Conservation (phyloP, 2,888 invertebrate genomes). For the Hololepta plana region DNA sequence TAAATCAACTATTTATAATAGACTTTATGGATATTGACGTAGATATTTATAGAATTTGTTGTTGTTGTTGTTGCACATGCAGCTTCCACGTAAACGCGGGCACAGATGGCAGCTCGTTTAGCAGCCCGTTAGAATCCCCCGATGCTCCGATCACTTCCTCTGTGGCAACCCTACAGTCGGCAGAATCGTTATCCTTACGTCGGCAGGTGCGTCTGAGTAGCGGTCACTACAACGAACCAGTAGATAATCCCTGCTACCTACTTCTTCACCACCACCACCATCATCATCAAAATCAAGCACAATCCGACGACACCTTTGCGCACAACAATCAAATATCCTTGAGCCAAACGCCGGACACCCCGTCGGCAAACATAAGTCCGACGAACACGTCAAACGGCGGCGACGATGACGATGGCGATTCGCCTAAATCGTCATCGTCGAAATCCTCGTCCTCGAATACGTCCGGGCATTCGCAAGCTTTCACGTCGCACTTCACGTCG, state of each 20-base stretch:
- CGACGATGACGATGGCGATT: no score
- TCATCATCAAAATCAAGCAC: slow-evolving; percentile 7
- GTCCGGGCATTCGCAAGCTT: slow-evolving; percentile 21
- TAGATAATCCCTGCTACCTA: slow-evolving; percentile 13
- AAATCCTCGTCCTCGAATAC: slow-evolving; percentile 12
- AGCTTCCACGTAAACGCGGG: slow-evolving; percentile 72
- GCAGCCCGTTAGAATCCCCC: slow-evolving; percentile 70
- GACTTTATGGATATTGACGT: slow-evolving; percentile 16
- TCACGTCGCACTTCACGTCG: slow-evolving; percentile 22
- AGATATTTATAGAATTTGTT: slow-evolving; percentile 17
- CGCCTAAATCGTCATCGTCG: slow-evolving; percentile 5
- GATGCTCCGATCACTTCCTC: slow-evolving; percentile 51
- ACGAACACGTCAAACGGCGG: slow-evolving; percentile 22
- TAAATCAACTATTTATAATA: no score
- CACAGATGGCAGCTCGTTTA: slow-evolving; percentile 56
- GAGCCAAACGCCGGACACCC: slow-evolving; percentile 43
- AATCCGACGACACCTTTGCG: slow-evolving; percentile 6
- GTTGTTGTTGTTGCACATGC: slow-evolving; percentile 19
- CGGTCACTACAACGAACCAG: slow-evolving; percentile 20
- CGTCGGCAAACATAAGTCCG: slow-evolving; percentile 43
- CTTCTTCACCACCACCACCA: slow-evolving; percentile 9
- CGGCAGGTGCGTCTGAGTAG: slow-evolving; percentile 29
- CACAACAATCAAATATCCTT: slow-evolving; percentile 22
- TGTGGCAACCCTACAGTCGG: slow-evolving; percentile 45
- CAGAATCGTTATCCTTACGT: slow-evolving; percentile 35